Evolutionary conservation across 2,113 vertebrate species (phyloP).

Genomic region (Notarius quadriscutis): DNA sequence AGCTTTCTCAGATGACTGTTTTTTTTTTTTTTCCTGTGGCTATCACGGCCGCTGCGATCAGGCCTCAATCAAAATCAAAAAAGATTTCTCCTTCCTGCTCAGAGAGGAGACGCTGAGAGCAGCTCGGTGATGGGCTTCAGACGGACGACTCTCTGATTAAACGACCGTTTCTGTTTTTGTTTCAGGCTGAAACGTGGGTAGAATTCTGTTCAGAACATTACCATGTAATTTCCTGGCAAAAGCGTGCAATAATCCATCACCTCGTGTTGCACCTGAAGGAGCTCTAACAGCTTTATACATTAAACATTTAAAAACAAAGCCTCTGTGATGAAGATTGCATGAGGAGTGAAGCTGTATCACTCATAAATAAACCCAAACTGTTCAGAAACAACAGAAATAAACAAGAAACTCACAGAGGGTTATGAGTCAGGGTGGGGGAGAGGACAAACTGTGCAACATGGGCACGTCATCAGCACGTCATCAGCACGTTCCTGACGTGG

Average conservation of each 20-base stretch:
- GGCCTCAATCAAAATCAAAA: constrained; percentile 18
- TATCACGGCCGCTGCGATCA: background rate
- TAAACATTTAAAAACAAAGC: constrained; percentile 5
- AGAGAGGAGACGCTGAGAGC: background rate
- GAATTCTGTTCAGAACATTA: background rate
- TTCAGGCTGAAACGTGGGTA: constrained; percentile 5
- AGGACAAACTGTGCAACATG: background rate
- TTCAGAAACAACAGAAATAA: background rate
- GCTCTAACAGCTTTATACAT: background rate
- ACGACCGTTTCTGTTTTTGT: background rate
- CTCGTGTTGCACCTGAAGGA: background rate
- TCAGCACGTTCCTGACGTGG: background rate
- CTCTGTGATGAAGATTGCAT: background rate
- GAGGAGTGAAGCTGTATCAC: background rate
- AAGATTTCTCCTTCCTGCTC: background rate
- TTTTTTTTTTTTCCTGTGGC: background rate
- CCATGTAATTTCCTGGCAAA: background rate
- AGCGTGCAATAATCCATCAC: constrained; percentile 7
- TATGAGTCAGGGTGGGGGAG: background rate
- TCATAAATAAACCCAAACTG: background rate
- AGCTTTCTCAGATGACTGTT: background rate
- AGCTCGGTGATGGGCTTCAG: background rate
- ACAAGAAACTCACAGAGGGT: background rate
- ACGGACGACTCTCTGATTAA: constrained; percentile 14
- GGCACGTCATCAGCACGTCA: background rate